Evolutionary conservation across 2,113 vertebrate genomes (phyloP).

Genomic region (Oryzias melastigma): DNA sequence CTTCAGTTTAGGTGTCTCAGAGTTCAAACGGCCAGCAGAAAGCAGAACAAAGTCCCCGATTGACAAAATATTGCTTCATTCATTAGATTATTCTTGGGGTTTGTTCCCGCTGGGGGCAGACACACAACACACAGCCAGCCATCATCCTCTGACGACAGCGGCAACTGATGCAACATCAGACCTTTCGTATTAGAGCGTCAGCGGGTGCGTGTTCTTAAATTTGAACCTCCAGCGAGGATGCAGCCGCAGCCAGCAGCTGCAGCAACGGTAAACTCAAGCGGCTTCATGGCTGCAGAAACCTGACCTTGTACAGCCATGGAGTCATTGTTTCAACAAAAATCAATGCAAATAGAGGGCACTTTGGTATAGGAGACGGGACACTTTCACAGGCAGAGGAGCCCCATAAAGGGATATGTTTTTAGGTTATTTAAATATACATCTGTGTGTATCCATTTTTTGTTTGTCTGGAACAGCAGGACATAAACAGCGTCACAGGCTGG

Average conservation of each 20-base stretch:
- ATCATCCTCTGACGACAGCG: slow-evolving; percentile 49
- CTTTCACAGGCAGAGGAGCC: slow-evolving; percentile 18
- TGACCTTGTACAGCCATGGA: slow-evolving; percentile 70
- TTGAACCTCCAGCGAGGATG: slow-evolving; percentile 12
- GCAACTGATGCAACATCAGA: slow-evolving; percentile 36
- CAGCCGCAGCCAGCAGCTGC: slow-evolving; percentile 31
- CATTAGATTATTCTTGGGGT: slow-evolving; percentile 64
- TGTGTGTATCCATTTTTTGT: neutral
- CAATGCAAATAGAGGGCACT: slow-evolving; percentile 78
- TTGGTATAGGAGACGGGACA: slow-evolving; percentile 35
- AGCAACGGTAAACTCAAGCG: slow-evolving; percentile 42
- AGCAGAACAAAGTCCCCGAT: slow-evolving; percentile 68
- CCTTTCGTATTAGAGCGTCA: neutral
- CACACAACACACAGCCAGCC: slow-evolving; percentile 55
- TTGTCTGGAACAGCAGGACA: neutral
- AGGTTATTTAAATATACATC: neutral
- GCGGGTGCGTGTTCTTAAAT: too few relatives aligned
- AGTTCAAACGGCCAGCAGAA: slow-evolving; percentile 56
- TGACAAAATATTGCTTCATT: slow-evolving; percentile 67
- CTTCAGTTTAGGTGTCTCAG: slow-evolving; percentile 37
- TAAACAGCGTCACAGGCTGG: neutral
- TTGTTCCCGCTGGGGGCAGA: slow-evolving; percentile 51
- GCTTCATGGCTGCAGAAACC: slow-evolving; percentile 65
- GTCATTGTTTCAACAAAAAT: slow-evolving; percentile 79
- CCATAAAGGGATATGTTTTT: slow-evolving; percentile 1